Conservation (phyloP, 2,113 vertebrate species). For the Caloenas nicobarica region DNA sequence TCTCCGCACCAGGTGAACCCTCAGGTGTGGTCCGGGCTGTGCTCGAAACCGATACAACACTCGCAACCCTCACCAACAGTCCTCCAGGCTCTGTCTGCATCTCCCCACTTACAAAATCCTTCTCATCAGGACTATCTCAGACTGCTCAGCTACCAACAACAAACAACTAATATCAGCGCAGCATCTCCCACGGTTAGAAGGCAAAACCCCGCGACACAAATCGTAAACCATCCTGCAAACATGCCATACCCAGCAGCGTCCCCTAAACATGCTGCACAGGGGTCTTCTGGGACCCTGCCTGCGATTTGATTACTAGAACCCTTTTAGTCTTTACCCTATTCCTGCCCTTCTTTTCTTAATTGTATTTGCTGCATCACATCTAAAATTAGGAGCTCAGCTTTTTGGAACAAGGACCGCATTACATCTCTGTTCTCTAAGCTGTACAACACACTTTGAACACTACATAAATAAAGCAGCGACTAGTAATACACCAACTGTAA, state of each 20-base stretch:
- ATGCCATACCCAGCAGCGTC: neutral
- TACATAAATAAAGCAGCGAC: constrained; percentile 21
- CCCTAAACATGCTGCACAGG: neutral
- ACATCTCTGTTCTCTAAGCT: constrained; percentile 23
- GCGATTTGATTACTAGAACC: constrained; percentile 44
- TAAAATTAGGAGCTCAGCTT: constrained; percentile 65
- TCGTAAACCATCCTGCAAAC: neutral
- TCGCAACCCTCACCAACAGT: neutral
- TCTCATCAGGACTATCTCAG: neutral
- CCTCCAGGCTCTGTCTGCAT: neutral
- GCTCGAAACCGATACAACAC: neutral
- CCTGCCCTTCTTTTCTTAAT: constrained; percentile 70
- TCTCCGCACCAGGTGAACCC: neutral
- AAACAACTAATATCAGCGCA: neutral
- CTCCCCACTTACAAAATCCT: neutral
- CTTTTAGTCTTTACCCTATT: constrained; percentile 59
- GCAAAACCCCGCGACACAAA: neutral
- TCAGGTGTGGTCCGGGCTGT: neutral
- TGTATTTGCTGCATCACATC: constrained; percentile 30
- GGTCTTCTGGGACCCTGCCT: constrained; percentile 15
- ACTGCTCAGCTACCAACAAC: neutral
- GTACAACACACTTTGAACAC: neutral
- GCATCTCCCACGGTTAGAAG: neutral
- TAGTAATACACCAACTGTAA: constrained; percentile 24
- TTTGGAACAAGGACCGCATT: constrained; percentile 18